Evolutionary conservation across 2,888 invertebrate genomes (phyloP).

Genomic region (Eupithecia vulgata): DNA sequence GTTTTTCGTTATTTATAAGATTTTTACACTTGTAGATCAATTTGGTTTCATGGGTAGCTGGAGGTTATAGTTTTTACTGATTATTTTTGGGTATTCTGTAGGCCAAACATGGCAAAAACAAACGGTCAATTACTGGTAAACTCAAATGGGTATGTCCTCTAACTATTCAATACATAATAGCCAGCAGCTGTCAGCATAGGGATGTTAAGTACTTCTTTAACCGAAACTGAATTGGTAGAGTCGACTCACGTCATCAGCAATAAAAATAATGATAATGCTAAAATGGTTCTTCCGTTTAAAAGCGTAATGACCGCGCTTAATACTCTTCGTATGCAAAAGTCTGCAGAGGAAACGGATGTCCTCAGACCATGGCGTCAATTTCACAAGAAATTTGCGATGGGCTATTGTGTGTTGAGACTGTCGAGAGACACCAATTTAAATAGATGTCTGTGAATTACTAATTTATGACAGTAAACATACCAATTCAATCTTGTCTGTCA

Average conservation of each 20-base stretch:
- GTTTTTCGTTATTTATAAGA: not conserved
- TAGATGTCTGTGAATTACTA: not conserved
- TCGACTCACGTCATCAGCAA: constrained; percentile 27
- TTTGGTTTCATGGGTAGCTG: not conserved
- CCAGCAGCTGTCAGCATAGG: too few species aligned
- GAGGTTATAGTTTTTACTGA: constrained; percentile 4
- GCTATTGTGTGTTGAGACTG: constrained; percentile 19
- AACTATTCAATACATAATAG: not conserved
- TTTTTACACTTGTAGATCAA: not conserved
- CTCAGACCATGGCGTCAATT: constrained; percentile 61
- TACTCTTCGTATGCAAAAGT: constrained; percentile 70
- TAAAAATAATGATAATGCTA: constrained; percentile 42
- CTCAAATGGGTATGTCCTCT: not conserved
- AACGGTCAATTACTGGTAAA: not conserved
- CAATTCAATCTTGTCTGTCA: not conserved
- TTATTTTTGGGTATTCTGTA: constrained; percentile 18
- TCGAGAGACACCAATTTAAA: not conserved
- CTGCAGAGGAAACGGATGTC: constrained; percentile 77
- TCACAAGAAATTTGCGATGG: constrained; percentile 67
- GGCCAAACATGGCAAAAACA: not conserved
- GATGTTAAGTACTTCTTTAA: too few species aligned
- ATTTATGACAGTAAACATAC: not conserved
- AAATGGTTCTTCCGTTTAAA: constrained; percentile 62
- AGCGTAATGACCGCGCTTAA: constrained; percentile 53
- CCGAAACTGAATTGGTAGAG: constrained; percentile 18